phyloP scores from a whole-genome alignment of 2,888 invertebrate genomes.

The Parnassius smintheus region DNA sequence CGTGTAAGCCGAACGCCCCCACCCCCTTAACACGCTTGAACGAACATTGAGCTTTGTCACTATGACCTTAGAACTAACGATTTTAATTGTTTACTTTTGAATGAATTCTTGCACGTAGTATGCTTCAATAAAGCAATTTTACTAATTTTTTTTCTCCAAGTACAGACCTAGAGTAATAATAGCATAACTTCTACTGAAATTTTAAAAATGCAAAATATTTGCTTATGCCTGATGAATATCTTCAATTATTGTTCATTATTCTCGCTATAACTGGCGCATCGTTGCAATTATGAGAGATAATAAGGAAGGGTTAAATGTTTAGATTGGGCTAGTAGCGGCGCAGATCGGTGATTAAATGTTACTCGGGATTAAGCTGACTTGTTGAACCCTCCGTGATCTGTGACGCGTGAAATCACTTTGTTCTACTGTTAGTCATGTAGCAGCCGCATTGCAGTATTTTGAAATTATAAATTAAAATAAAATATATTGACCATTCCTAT shows the following conservation, averaged over 20 bases:
- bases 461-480: slow-evolving; percentile 7
- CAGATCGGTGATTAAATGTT: slow-evolving; percentile 65
- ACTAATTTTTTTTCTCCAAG: too few species aligned
- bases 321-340: slow-evolving; percentile 50
- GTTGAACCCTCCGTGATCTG: slow-evolving; percentile 56
- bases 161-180: too few species aligned
- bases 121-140: too few species aligned
- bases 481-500: too few species aligned
- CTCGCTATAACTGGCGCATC: slow-evolving; percentile 54
- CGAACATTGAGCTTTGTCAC: too few species aligned
- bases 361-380: slow-evolving; percentile 65
- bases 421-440: slow-evolving; percentile 66
- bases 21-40: too few species aligned
- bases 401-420: slow-evolving; percentile 79
- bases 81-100: too few species aligned
- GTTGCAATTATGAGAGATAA: slow-evolving; percentile 65
- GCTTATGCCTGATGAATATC: slow-evolving; percentile 23
- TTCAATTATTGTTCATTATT: slow-evolving; percentile 47
- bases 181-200: too few species aligned
- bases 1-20: too few species aligned
- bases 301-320: slow-evolving; percentile 65
- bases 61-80: too few species aligned
- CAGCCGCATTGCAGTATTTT: slow-evolving; percentile 37
- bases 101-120: too few species aligned
- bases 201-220: too few species aligned